These are phyloP conservation scores for Papilio aristodemus DNA, from an alignment of 1,140 invertebrate species.

Conservation along the genomic window DNA sequence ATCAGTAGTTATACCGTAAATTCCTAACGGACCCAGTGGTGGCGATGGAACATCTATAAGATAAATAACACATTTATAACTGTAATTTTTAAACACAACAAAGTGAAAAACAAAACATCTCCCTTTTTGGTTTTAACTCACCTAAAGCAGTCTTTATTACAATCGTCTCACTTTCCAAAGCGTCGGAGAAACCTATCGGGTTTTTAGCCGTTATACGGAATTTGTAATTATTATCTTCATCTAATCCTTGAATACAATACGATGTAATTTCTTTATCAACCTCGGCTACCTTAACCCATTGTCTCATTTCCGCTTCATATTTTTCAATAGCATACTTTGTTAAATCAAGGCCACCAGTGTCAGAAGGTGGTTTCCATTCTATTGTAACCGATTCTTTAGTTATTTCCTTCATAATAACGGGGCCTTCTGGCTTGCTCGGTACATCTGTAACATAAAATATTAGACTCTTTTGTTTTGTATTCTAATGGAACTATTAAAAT, in stretches of 20 bases:
- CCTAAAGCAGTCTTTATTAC: constrained; percentile 81
- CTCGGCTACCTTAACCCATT: constrained; percentile 89
- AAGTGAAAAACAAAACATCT: neutral
- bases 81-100: neutral
- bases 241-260: constrained; percentile 88
- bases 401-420: constrained; percentile 87
- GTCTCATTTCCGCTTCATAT: constrained; percentile 84
- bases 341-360: constrained; percentile 90
- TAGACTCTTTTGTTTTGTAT: neutral
- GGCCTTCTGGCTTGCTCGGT: constrained; percentile 90
- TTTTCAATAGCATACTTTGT: constrained; percentile 91
- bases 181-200: constrained; percentile 88
- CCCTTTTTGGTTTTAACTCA: constrained; percentile 45
- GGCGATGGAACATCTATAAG: constrained; percentile 88
- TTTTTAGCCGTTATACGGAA: constrained; percentile 93
- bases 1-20: constrained; percentile 89
- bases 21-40: constrained; percentile 88
- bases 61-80: neutral
- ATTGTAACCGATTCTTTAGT: constrained; percentile 86
- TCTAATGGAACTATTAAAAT: neutral
- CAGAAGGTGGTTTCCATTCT: constrained; percentile 90
- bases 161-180: constrained; percentile 86
- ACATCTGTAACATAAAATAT: constrained; percentile 82
- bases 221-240: constrained; percentile 89
- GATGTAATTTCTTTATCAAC: constrained; percentile 86